These are phyloP conservation scores for Protobothrops mucrosquamatus DNA, from an alignment of 2,113 vertebrate species.

Conservation along the genomic window DNA sequence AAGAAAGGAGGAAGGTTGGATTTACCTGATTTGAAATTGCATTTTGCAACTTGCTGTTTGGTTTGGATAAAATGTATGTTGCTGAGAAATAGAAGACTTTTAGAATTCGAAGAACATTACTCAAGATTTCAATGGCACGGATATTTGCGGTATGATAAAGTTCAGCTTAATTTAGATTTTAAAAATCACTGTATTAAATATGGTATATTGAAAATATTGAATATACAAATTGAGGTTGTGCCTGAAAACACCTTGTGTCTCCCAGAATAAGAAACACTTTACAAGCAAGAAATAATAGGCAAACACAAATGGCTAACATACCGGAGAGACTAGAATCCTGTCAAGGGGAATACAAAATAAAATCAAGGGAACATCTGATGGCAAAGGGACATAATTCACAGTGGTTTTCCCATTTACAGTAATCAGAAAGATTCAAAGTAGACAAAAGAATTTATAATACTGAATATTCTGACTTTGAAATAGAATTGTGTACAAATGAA, in stretches of 20 bases:
- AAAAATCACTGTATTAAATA: background rate
- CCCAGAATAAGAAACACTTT: background rate
- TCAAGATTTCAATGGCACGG: background rate
- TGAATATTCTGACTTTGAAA: background rate
- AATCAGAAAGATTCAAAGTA: background rate
- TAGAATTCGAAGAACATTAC: background rate
- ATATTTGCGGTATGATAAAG: background rate
- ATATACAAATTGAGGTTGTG: background rate
- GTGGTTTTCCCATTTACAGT: background rate
- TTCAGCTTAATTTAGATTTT: background rate
- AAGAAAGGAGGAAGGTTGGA: background rate
- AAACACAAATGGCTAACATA: background rate
- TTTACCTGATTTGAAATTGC: background rate
- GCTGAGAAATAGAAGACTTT: background rate
- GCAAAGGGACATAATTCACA: background rate
- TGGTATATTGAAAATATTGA: background rate
- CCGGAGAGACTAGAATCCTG: background rate
- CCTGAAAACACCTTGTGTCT: background rate
- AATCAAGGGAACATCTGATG: background rate
- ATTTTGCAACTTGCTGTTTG: background rate
- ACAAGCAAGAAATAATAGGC: background rate
- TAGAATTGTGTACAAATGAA: background rate
- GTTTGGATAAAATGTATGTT: background rate
- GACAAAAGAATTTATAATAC: background rate
- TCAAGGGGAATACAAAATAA: background rate